Evolutionary conservation across 2,888 invertebrate genomes (phyloP).

Genomic region (Agrochola circellaris): DNA sequence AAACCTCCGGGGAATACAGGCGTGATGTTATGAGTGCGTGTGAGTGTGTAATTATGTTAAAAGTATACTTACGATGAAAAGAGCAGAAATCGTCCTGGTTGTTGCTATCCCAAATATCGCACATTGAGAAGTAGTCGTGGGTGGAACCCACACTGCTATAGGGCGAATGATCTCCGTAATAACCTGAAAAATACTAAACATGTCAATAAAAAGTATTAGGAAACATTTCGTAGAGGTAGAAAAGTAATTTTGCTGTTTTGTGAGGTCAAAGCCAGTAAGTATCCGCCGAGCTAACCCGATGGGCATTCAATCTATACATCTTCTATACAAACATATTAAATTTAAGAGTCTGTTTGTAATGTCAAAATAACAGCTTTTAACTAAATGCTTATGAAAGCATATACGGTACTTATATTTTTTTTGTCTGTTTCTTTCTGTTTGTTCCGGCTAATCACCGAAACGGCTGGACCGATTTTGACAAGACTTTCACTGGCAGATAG

Average conservation of each 20-base stretch:
- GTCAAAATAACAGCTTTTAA: no score
- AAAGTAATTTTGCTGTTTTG: neutral
- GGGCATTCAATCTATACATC: no score
- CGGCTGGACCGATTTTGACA: no score
- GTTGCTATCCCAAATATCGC: constrained; percentile 81
- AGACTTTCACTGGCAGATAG: no score
- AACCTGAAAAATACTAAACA: constrained; percentile 75
- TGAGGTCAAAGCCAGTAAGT: no score
- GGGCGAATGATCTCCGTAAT: constrained; percentile 85
- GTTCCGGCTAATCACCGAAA: no score
- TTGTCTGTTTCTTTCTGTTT: no score
- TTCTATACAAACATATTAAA: no score
- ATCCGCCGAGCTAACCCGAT: no score
- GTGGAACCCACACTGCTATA: constrained; percentile 87
- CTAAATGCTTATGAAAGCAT: no score
- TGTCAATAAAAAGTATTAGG: constrained; percentile 2
- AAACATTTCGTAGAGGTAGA: neutral
- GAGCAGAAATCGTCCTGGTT: constrained; percentile 79
- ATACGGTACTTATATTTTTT: no score
- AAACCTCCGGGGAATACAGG: neutral
- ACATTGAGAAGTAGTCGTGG: constrained; percentile 85
- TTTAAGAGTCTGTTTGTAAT: no score
- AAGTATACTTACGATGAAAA: constrained; percentile 79
- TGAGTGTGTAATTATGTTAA: neutral
- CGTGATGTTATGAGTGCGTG: neutral